Evolutionary conservation across 2,113 vertebrate genomes (phyloP).

Genomic region (Hoplias malabaricus): DNA sequence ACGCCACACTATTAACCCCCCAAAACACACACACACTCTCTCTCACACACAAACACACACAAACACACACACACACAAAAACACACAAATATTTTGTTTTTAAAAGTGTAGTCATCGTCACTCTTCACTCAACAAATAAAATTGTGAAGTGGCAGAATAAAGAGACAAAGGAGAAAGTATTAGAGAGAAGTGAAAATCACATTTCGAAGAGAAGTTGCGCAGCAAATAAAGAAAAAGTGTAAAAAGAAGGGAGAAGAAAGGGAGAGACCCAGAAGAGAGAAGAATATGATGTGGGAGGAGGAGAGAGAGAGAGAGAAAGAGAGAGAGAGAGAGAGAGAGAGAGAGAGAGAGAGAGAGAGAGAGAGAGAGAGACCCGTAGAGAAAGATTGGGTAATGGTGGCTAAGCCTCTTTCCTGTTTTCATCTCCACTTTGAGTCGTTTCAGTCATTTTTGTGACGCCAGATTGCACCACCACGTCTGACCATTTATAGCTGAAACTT

Average conservation of each 20-base stretch:
- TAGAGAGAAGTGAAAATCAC: too few species aligned
- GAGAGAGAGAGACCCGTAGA: background rate
- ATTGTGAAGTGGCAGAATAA: too few species aligned
- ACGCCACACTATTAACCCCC: too few species aligned
- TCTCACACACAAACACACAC: slow-evolving; percentile 12
- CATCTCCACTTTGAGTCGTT: background rate
- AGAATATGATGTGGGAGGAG: slow-evolving; percentile 20
- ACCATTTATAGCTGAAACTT: background rate
- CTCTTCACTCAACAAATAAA: slow-evolving; percentile 10
- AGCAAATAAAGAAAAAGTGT: background rate
- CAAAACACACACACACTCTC: too few species aligned
- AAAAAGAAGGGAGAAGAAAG: background rate
- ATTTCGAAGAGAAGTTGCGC: too few species aligned
- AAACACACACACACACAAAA: slow-evolving; percentile 11
- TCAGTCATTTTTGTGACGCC: background rate
- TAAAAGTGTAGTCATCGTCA: background rate
- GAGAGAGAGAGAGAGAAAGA: slow-evolving; percentile 34
- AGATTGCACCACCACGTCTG: background rate
- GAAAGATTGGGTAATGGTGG: background rate
- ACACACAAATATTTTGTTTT: slow-evolving; percentile 6
- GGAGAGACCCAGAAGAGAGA: slow-evolving; percentile 17
- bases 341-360: background rate
- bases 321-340: slow-evolving; percentile 11
- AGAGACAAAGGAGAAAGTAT: too few species aligned
- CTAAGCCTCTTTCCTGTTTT: slow-evolving; percentile 6